These are phyloP conservation scores for Muscicapa striata DNA, from an alignment of 2,797 vertebrate species.

Conservation along the genomic window DNA sequence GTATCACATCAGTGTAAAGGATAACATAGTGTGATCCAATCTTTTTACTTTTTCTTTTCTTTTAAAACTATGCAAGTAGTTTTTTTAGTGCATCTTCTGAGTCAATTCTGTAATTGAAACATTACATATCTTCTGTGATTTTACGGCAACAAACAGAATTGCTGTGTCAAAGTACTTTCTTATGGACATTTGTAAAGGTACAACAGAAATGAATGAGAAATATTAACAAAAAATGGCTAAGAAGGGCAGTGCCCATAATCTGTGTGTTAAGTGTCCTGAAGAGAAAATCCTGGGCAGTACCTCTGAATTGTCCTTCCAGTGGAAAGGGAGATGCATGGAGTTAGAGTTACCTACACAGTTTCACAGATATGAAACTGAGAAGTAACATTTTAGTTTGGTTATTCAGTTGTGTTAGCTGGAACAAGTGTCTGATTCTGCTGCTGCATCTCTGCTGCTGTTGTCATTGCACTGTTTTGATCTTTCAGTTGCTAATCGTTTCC, in stretches of 20 bases:
- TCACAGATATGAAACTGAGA: background rate
- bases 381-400: background rate
- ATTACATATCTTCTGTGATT: background rate
- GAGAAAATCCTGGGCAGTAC: background rate
- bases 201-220: background rate
- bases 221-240: background rate
- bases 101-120: background rate
- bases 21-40: background rate
- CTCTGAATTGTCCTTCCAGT: background rate
- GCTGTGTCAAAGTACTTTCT: background rate
- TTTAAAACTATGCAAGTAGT: background rate
- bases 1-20: background rate
- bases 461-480: background rate
- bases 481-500: background rate
- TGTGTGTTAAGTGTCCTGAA: accelerated
- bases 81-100: background rate
- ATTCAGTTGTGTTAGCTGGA: background rate
- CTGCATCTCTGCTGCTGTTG: background rate
- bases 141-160: background rate
- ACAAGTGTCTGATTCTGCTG: background rate
- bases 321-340: background rate
- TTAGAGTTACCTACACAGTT: background rate
- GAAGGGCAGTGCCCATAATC: background rate
- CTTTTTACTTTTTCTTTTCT: background rate
- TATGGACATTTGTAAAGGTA: background rate